Evolutionary conservation across 1,140 invertebrate species (phyloP), one percentile per base, ranked within the genome.

Genomic region (Drosophila lini): DNA sequence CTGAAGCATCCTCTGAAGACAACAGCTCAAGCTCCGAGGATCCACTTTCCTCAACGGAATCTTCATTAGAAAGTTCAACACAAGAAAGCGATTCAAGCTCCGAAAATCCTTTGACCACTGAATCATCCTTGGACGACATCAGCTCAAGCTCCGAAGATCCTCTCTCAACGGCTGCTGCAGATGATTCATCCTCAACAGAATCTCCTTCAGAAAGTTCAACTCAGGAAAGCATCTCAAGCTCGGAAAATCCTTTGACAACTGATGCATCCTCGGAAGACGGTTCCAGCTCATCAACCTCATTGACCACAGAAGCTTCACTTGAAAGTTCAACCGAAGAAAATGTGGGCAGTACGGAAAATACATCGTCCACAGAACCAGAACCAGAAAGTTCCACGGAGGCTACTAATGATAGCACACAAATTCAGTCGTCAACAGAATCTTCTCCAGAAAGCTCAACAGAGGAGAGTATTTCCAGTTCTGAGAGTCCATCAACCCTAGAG

Each of bases 151-250:
- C 52, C 0, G 34, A 56, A 11, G 13, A 32, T 19, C 48, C 48
- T 4, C 11, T 45, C 2, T 45, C 42, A 7, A 45, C 42, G 11
- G 13, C 1, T 19, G 9, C 41, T 19, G 5, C 15, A 3, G 40
- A 40, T 2, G 22, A 50, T 9, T 22, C 25, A 10, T 40, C 59
- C 5, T 40, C 22, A 32, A 50, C 32, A n/a, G 31, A 56, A 16
- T 22, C 36, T 56, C 15, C 53, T 3, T 10, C 15, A 8, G 16
- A 45, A 28, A 40, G 34, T n/a, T 62, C 45, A n/a, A 55, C 52
- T 0, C n/a, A 38, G 5, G 16, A 34, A 38, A 38, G 6, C 8
- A 13, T 5, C 5, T 55, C 13, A 11, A 55, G 52, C 13, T 22
- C 52, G 1, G 34, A 38, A 9, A 25, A 56, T 38, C 36, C 53